phyloP scores from a whole-genome alignment of 2,113 vertebrate species.

The Hassar affinis region DNA sequence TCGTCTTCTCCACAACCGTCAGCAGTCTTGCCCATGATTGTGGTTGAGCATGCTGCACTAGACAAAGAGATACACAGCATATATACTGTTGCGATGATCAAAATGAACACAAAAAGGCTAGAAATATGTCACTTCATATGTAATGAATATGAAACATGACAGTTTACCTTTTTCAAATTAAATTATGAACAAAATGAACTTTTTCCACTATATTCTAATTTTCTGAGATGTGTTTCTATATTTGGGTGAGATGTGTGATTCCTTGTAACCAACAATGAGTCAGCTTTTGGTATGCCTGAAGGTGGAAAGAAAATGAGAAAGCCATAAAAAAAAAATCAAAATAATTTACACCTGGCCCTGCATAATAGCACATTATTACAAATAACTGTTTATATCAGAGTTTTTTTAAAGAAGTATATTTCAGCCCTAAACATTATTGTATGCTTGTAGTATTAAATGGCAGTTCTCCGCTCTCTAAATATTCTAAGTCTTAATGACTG shows the following conservation, averaged over 20 bases:
- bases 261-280: slow-evolving; percentile 5
- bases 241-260: neutral
- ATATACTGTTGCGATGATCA: no score
- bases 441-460: slow-evolving; percentile 52
- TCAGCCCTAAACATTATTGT: slow-evolving; percentile 60
- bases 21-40: no score
- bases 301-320: slow-evolving; percentile 29
- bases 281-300: slow-evolving; percentile 8
- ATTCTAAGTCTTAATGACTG: slow-evolving; percentile 62
- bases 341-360: slow-evolving; percentile 65
- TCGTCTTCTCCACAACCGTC: no score
- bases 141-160: no score
- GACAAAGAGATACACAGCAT: no score
- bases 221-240: neutral
- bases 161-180: no score
- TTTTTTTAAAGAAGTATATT: slow-evolving; percentile 58
- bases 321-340: slow-evolving; percentile 64
- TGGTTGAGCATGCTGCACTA: no score
- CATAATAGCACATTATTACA: slow-evolving; percentile 68
- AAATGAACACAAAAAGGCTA: no score
- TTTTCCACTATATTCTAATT: no score
- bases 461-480: slow-evolving; percentile 60
- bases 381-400: slow-evolving; percentile 67
- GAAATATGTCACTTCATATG: no score
- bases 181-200: no score